Evolutionary conservation across 1,140 invertebrate species (phyloP).

Genomic region (Pissodes strobi): DNA sequence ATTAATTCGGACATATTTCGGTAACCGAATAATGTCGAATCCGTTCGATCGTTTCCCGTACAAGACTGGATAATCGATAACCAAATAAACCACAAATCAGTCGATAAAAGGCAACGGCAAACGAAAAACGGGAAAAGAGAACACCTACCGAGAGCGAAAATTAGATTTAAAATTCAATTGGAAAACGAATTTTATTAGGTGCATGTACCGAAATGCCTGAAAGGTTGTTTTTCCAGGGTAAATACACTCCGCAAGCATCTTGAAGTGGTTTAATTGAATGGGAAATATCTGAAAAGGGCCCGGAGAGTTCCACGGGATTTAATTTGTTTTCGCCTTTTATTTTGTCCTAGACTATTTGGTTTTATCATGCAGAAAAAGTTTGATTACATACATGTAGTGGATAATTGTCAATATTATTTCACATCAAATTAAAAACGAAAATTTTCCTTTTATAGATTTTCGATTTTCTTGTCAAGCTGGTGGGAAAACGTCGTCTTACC

Average conservation of each 20-base stretch:
- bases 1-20: too few relatives aligned
- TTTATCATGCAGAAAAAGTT: too few relatives aligned
- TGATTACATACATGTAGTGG: too few relatives aligned
- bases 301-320: conserved; percentile 27
- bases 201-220: conserved; percentile 39
- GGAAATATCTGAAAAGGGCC: conserved; percentile 33
- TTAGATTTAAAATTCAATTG: conserved; percentile 50
- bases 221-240: conserved; percentile 39
- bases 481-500: too few relatives aligned
- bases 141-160: conserved; percentile 44
- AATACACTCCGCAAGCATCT: conserved; percentile 39
- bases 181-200: conserved; percentile 45
- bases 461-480: too few relatives aligned
- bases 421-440: too few relatives aligned
- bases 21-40: too few relatives aligned
- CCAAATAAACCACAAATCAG: conserved; percentile 4
- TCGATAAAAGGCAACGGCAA: conserved; percentile 14
- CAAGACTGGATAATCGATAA: too few relatives aligned
- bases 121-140: conserved; percentile 6
- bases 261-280: conserved; percentile 41
- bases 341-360: too few relatives aligned
- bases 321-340: conserved; percentile 23
- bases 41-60: too few relatives aligned
- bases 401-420: too few relatives aligned
- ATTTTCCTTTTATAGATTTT: too few relatives aligned